Evolutionary conservation across 2,797 vertebrate genomes (phyloP).

Genomic region (Sebastes aleutianus): DNA sequence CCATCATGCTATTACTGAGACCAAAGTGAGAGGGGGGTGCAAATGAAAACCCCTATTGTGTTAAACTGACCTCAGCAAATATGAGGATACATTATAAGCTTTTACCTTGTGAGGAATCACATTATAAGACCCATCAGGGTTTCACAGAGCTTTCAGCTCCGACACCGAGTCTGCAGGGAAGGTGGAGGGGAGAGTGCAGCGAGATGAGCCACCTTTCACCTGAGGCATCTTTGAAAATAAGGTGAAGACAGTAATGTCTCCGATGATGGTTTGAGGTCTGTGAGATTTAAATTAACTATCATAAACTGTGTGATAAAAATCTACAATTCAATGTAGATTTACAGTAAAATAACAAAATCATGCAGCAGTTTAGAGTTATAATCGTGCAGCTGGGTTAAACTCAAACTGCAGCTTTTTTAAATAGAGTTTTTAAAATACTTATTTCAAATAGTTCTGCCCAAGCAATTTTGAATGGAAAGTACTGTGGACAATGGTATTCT

Average conservation of each 20-base stretch:
- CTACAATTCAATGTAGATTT: not conserved
- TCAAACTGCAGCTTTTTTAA: not conserved
- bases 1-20: conserved; percentile 32
- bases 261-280: not conserved
- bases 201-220: conserved; percentile 10
- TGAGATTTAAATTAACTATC: conserved; percentile 1
- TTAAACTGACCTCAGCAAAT: conserved; percentile 63
- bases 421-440: not conserved
- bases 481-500: not conserved
- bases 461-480: not conserved
- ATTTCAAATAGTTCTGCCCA: not conserved
- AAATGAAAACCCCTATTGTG: conserved; percentile 62
- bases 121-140: conserved; percentile 50
- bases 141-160: conserved; percentile 47
- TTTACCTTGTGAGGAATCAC: conserved; percentile 62
- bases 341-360: not conserved
- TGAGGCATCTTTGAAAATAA: conserved; percentile 31
- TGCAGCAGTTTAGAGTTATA: not conserved
- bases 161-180: conserved; percentile 12
- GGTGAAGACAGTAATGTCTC: conserved; percentile 19
- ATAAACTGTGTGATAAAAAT: conserved; percentile 6
- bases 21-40: conserved; percentile 37
- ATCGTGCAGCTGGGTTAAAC: not conserved
- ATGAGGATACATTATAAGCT: conserved; percentile 63
- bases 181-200: not conserved